A percentile compares a stretch with the other conserved stretches of the same genome.
phyloP scores from a whole-genome alignment of 2,888 invertebrate genomes.

The Cheilosia scutellata region DNA sequence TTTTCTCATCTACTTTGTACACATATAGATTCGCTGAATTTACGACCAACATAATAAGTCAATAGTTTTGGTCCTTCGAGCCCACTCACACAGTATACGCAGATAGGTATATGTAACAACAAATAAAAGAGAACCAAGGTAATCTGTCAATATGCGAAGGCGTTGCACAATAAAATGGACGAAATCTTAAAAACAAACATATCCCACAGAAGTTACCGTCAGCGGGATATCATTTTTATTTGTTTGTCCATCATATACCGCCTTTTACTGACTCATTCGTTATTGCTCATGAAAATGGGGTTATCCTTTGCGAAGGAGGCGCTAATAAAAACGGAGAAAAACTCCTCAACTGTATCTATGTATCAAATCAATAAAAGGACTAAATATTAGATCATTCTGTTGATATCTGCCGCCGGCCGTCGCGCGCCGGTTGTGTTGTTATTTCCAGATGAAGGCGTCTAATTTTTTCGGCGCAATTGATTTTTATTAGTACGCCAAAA shows the following conservation, averaged over 20 bases:
- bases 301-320: neutral
- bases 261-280: conserved; percentile 34
- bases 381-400: neutral
- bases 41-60: conserved; percentile 67
- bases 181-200: conserved; percentile 58
- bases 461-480: conserved; percentile 27
- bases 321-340: conserved; percentile 9
- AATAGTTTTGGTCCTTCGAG: conserved; percentile 59
- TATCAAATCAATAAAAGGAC: conserved; percentile 18
- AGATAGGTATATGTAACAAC: neutral
- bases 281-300: conserved; percentile 33
- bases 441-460: neutral
- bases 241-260: conserved; percentile 41
- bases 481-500: conserved; percentile 27
- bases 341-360: neutral
- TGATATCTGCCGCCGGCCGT: neutral
- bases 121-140: neutral
- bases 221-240: conserved; percentile 63
- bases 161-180: conserved; percentile 60
- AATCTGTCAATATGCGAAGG: conserved; percentile 60
- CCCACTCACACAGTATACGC: neutral
- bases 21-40: conserved; percentile 42
- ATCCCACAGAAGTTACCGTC: conserved; percentile 47
- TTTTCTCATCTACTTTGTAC: conserved; percentile 52
- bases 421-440: neutral